Percentiles rank a stretch among this genome's conserved stretches.
These are phyloP conservation scores for Oreochromis spilurus DNA, from an alignment of 2,113 vertebrate species.

Conservation along the genomic window DNA sequence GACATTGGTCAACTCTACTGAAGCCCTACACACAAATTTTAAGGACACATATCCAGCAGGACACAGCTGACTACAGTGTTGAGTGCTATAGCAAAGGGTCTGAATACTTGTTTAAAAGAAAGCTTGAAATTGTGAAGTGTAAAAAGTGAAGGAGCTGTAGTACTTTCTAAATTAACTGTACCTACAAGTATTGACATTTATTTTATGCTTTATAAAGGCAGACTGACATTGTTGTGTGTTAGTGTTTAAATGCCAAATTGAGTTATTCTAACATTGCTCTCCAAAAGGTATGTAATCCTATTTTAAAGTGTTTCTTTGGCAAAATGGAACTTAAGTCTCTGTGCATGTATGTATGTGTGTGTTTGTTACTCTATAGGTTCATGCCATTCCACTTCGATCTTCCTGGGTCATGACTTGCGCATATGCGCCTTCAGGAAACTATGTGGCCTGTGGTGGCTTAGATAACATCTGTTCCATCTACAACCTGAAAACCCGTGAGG, in stretches of 20 bases:
- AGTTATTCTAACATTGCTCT: not conserved
- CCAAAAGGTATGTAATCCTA: not conserved
- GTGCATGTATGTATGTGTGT: not conserved
- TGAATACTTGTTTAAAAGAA: not conserved
- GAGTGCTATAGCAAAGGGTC: not conserved
- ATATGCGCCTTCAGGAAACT: constrained; percentile 97
- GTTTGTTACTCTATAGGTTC: constrained; percentile 76
- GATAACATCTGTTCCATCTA: constrained; percentile 99
- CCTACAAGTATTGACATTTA: not conserved
- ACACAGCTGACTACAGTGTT: not conserved
- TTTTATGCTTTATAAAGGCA: not conserved
- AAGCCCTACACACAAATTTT: not conserved
- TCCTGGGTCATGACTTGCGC: constrained; percentile 99
- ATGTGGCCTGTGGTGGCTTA: constrained; percentile 96
- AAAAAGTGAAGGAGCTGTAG: not conserved
- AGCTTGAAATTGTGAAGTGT: not conserved
- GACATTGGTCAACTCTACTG: not conserved
- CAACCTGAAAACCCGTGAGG: constrained; percentile 99
- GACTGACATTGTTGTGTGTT: not conserved
- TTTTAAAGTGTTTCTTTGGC: not conserved
- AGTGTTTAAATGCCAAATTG: not conserved
- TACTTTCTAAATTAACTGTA: not conserved
- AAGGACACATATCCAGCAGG: not conserved
- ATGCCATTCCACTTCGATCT: constrained; percentile 97
- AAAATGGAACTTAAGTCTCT: not conserved